Percentiles rank a stretch among this genome's conserved stretches.
phyloP scores from a whole-genome alignment of 2,113 vertebrate species.

The Gymnocephalus cernua region DNA sequence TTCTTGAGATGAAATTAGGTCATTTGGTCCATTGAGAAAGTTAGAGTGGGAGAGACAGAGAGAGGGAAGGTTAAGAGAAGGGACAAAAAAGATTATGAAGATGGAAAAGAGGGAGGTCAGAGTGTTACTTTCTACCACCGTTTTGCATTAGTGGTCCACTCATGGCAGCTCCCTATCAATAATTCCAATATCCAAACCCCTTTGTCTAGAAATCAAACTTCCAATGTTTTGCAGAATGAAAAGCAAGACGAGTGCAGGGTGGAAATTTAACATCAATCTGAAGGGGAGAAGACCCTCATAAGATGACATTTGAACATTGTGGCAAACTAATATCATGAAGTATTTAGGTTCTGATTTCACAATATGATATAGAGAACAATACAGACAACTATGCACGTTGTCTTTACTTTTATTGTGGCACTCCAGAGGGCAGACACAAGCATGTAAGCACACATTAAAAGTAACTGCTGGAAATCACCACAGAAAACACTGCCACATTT shows the following conservation, averaged over 20 bases:
- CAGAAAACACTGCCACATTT: not conserved
- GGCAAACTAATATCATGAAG: not conserved
- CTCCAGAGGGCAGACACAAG: not conserved
- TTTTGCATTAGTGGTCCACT: slow-evolving; percentile 7
- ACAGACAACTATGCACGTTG: not conserved
- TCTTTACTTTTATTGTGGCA: not conserved
- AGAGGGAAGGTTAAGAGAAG: slow-evolving; percentile 44
- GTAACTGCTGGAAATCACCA: too few species aligned
- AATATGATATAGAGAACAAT: not conserved
- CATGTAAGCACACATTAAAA: not conserved
- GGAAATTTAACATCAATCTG: not conserved
- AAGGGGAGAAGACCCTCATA: not conserved
- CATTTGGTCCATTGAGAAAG: slow-evolving; percentile 61
- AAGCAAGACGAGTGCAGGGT: not conserved
- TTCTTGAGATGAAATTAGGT: slow-evolving; percentile 55
- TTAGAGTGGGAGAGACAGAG: slow-evolving; percentile 46
- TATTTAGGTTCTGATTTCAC: not conserved
- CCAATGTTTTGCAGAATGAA: not conserved
- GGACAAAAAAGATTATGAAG: slow-evolving; percentile 20
- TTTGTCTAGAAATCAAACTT: slow-evolving; percentile 1
- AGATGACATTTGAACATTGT: not conserved
- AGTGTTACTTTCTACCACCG: not conserved
- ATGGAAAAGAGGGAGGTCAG: slow-evolving; percentile 11
- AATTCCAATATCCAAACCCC: not conserved
- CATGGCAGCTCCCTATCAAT: slow-evolving; percentile 10